Evolutionary conservation across 64 coral and sea anemone genomes (phyloP), one percentile per base, ranked within the genome.

Genomic region (Pocillopora verrucosa): DNA sequence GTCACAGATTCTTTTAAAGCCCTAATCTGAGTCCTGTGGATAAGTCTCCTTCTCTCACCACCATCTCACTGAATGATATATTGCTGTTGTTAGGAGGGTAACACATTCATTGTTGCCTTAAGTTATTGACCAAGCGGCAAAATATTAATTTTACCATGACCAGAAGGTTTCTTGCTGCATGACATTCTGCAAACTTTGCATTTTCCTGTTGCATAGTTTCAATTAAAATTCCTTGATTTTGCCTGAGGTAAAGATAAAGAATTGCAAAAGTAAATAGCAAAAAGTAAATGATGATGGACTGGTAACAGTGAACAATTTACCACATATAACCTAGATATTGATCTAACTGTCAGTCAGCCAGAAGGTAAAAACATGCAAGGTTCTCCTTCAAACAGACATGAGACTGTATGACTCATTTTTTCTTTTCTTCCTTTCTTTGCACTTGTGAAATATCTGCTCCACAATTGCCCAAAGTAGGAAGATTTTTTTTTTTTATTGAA

Each of bases 191-290:
- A 94, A 88, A 97, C 76, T 97, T 97, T 34, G 92, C 85, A 92
- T 97, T 97, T 84, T 97, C 95, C 56, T 97, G 95, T 25, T 97
- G 95, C 84, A 97, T 97, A 2, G 95, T 97, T 76, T 97, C 95
- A 85, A 97, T 97, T 25, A 97, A 92, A 82, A 97, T 93, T 77
- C 95, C 95, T 90, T 97, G 95, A 74, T 97, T 93, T 78, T 97
- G 92, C 25, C 95, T 97, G 58, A 13, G 22, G 37, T 1, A 24
- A 15, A 89, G 56, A 20, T 37, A 16, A 61, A 59, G 17, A 61
- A 30, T 38, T 5, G 41, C 36, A 36, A 12, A 73, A 73, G 41
- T 51, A 51, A 7, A 51, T 51, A 51, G 41, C 41, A 51, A 51
- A 51, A 4, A 7, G 41, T 7, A 51, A 51, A 51, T 51, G 41